These are phyloP conservation scores for Hyperopisus bebe DNA, from an alignment of 2,113 vertebrate genomes.

Conservation along the genomic window DNA sequence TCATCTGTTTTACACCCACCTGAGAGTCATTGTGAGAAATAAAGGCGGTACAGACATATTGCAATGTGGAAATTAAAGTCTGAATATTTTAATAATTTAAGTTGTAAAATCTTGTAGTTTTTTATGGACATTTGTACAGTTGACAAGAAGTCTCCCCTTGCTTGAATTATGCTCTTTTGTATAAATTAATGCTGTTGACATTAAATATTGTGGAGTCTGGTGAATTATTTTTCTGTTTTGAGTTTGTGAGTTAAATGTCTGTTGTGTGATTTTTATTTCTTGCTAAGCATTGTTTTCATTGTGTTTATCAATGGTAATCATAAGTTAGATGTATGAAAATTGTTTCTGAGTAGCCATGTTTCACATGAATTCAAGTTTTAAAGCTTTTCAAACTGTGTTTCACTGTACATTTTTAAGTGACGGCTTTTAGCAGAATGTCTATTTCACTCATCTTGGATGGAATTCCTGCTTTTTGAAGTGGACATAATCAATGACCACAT, in stretches of 20 bases:
- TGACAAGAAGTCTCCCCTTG: background rate
- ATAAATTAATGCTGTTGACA: background rate
- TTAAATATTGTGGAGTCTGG: background rate
- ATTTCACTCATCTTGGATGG: background rate
- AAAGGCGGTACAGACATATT: background rate
- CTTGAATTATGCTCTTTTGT: background rate
- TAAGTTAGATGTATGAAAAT: background rate
- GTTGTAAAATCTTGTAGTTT: background rate
- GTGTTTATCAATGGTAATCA: background rate
- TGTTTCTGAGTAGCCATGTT: conserved; percentile 1
- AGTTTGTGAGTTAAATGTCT: background rate
- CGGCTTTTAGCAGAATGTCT: background rate
- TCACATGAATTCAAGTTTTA: conserved; percentile 12
- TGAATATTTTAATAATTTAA: background rate
- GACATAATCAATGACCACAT: background rate
- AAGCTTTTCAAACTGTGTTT: conserved; percentile 10
- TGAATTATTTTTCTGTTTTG: background rate
- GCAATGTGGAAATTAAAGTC: background rate
- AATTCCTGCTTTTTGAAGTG: background rate
- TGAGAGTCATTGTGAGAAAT: background rate
- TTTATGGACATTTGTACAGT: background rate
- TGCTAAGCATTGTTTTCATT: background rate
- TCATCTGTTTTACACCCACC: background rate
- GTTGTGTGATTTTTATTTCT: background rate
- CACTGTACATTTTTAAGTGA: background rate